These are phyloP conservation scores for Eolophus roseicapilla DNA, from an alignment of 2,113 vertebrate genomes.

Conservation along the genomic window DNA sequence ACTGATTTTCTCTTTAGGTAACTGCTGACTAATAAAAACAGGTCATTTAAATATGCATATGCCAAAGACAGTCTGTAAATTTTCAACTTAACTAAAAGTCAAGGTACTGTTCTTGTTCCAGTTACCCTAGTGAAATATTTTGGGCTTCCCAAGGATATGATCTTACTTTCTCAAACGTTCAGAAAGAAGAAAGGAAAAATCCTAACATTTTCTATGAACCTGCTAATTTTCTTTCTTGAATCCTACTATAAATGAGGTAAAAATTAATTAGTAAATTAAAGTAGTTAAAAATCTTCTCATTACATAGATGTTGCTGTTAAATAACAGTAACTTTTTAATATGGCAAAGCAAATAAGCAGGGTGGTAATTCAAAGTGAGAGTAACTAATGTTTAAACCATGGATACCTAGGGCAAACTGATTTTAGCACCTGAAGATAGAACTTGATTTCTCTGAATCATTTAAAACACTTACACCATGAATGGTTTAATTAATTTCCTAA, in stretches of 20 bases:
- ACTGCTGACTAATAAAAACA: background rate
- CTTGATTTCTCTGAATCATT: background rate
- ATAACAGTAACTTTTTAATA: background rate
- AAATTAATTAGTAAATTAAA: background rate
- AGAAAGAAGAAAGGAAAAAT: background rate
- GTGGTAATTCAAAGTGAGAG: background rate
- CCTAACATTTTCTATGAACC: background rate
- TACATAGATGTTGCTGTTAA: background rate
- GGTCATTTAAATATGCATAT: background rate
- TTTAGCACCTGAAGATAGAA: background rate
- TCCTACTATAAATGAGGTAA: background rate
- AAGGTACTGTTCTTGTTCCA: background rate
- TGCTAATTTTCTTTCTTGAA: background rate
- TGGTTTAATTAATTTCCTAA: background rate
- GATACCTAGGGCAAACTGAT: background rate
- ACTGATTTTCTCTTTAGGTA: background rate
- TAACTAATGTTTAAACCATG: background rate
- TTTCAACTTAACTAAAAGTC: background rate
- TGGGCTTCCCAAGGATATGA: background rate
- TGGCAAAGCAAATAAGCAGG: background rate
- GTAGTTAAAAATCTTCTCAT: background rate
- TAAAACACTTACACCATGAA: background rate
- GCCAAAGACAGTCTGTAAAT: background rate
- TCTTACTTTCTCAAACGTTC: background rate
- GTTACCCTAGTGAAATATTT: background rate